Conservation (phyloP, 2,888 invertebrate genomes). For the Oxycera nigricornis region DNA sequence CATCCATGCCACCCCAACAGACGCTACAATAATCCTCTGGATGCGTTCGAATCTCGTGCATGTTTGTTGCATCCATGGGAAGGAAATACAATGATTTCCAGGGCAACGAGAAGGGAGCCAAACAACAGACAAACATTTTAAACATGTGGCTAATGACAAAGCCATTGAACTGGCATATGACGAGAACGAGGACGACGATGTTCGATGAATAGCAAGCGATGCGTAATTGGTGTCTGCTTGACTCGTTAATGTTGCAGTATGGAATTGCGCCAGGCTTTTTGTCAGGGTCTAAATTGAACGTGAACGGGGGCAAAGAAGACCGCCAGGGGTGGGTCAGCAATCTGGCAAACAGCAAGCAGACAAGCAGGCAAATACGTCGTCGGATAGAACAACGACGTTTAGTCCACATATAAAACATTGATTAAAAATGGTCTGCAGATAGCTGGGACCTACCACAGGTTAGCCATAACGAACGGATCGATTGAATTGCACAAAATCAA, state of each 20-base stretch:
- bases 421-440: neutral
- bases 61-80: too few relatives aligned
- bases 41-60: too few relatives aligned
- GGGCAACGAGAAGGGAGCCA: neutral
- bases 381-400: neutral
- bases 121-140: neutral
- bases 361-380: neutral
- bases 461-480: too few relatives aligned
- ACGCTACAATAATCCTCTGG: too few relatives aligned
- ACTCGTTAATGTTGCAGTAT: constrained; percentile 28
- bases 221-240: constrained; percentile 17
- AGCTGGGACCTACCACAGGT: neutral
- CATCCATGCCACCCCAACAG: too few relatives aligned
- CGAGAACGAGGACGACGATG: neutral
- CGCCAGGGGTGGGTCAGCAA: too few relatives aligned
- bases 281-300: too few relatives aligned
- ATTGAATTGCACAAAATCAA: neutral
- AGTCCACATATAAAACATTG: neutral
- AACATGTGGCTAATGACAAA: constrained; percentile 31
- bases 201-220: constrained; percentile 1
- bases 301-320: too few relatives aligned
- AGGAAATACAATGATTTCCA: too few relatives aligned
- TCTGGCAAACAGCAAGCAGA: too few relatives aligned
- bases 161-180: constrained; percentile 28
- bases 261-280: too few relatives aligned